Percentiles rank a stretch among this genome's conserved stretches.
These are phyloP conservation scores for Metopolophium dirhodum DNA, from an alignment of 1,140 invertebrate genomes.

Conservation along the genomic window DNA sequence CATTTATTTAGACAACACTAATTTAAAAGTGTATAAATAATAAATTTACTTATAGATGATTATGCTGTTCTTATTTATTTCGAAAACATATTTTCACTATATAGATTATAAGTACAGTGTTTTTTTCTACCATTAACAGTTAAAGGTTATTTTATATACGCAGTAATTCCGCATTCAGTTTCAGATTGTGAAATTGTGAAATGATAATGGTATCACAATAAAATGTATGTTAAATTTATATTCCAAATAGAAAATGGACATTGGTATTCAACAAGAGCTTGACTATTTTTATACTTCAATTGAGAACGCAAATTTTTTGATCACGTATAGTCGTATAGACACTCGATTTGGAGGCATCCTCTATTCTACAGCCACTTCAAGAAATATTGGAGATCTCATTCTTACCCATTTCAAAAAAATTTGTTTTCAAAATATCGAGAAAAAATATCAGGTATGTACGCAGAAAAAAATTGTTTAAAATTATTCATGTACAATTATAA, in stretches of 20 bases:
- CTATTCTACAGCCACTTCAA: background rate
- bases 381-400: background rate
- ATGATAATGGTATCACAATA: no score
- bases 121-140: background rate
- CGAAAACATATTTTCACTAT: no score
- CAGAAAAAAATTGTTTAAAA: background rate
- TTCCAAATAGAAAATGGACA: background rate
- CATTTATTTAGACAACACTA: background rate
- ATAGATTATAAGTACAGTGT: background rate
- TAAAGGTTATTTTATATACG: background rate
- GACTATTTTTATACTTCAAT: background rate
- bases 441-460: no score
- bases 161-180: background rate
- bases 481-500: no score
- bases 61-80: background rate
- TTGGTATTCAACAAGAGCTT: background rate
- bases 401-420: background rate
- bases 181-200: background rate
- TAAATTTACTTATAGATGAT: background rate
- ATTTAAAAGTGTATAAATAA: background rate
- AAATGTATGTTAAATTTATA: background rate
- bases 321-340: background rate
- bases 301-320: background rate
- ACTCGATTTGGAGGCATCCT: background rate
- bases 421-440: no score